Evolutionary conservation across 2,888 invertebrate species (phyloP), one percentile per base, ranked within the genome.

Genomic region (Portevinia maculata): DNA sequence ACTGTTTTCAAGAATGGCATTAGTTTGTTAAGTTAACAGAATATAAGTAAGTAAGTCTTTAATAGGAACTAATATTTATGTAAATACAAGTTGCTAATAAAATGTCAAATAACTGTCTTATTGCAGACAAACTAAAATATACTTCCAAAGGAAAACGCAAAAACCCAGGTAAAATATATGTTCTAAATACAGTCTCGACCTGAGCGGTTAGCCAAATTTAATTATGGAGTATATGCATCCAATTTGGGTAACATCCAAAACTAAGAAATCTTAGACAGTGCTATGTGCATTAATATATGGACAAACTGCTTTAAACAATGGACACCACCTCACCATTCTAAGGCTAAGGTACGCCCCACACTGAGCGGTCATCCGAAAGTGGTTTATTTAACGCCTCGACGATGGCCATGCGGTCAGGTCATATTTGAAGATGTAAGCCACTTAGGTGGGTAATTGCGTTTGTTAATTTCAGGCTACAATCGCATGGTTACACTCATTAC

Each of bases 381-480:
- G 44, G 53, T 73, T 73, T 73, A 53, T 62, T 62, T 55, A 62
- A 73, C 71, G 62, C 71, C 71, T 73, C 62, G 55, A 46, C 52
- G 62, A 55, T 37, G 62, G 53, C 44, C 62, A 73, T 34, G 46
- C 53, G 19, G 28, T 32, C 9, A 15, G n/a, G 41, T 44, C 11
- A 53, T 46, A 73, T 44, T 34, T 53, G 62, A 46, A 71, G 71
- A 71, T 60, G 34, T 53, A 19, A 24, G 62, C 71, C 53, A 34
- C 71, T 73, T 73, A 44, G 53, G 53, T 53, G 53, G 62, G 62
- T 32, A 71, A 71, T 59, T 70, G 50, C 59, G 70, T 59, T 59
- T 28, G 59, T 50, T 59, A 41, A 70, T 62, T 62, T 62, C 52
- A 71, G 53, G 71, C 60, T 71, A 21, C 46, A 53, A 55, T 71